Evolutionary conservation across 1,140 invertebrate species (phyloP), one percentile per base, ranked within the genome.

Genomic region (Apolygus lucorum): DNA sequence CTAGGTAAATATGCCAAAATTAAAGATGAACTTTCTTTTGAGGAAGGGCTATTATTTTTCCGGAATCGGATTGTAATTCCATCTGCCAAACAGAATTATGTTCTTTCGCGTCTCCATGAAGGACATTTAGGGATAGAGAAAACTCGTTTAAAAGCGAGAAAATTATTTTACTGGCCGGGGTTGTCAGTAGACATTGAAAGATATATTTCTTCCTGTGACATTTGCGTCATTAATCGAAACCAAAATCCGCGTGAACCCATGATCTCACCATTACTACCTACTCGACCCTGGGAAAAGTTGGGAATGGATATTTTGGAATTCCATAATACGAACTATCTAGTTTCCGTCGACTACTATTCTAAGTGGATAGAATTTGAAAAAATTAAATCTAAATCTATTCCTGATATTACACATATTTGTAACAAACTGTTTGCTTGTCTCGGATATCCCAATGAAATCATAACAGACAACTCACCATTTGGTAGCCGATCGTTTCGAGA

Each of bases 401-500:
- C 54, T 11, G 54, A 59, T 59, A 59, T 59, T 14, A 59, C 22
- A 59, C 54, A 59, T 59, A 22, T 59, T 59, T 59, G 22, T 22
- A 59, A 59, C 11, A 17, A 59, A 59, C 54, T 59, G 11, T 24
- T 59, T 59, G 54, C 54, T 59, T 22, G 54, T 59, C 54, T 11
- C 54, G 54, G 11, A 59, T 59, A 59, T 21, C 54, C 54, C 22
- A 22, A 13, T 22, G 54, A 59, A 21, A 59, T 49, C 34, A 59
- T 59, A 59, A 59, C 54, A 59, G 54, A 59, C 54, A 59, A 59
- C 54, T 59, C 54, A 59, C 54, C 22, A 59, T 59, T 59, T 59
- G 54, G 54, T 14, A 59, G 22, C 22, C 54, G 54, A 59, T 22
- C 22, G 22, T 59, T 59, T 24, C 54, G 54, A 59, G 54, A 59